Evolutionary conservation across 1,140 invertebrate species (phyloP).

Genomic region (Cherax quadricarinatus): DNA sequence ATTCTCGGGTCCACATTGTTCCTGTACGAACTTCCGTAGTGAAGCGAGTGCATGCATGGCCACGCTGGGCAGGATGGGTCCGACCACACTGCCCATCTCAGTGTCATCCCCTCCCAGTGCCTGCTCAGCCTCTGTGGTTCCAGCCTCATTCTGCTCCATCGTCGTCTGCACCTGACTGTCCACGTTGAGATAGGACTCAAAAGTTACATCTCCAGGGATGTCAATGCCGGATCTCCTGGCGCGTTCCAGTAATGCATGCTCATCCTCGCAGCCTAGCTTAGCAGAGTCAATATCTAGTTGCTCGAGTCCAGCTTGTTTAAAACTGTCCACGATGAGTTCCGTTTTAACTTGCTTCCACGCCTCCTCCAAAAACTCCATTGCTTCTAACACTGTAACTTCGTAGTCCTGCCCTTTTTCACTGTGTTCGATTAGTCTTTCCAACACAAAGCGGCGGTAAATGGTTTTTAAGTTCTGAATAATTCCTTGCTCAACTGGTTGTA

Average conservation of each 20-base stretch:
- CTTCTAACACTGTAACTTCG: slow-evolving; percentile 29
- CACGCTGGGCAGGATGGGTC: slow-evolving; percentile 10
- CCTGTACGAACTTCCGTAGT: slow-evolving; percentile 21
- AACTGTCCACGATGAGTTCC: slow-evolving; percentile 23
- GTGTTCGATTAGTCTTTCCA: slow-evolving; percentile 16
- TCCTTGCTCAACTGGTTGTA: slow-evolving; percentile 36
- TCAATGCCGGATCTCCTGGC: slow-evolving; percentile 35
- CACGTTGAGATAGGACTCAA: slow-evolving; percentile 45
- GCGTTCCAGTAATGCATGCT: slow-evolving; percentile 7
- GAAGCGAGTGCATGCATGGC: slow-evolving; percentile 36
- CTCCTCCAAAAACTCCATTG: slow-evolving; percentile 24
- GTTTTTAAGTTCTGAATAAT: slow-evolving; percentile 33
- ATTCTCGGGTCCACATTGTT: slow-evolving; percentile 6
- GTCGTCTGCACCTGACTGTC: slow-evolving; percentile 53
- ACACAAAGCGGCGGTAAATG: slow-evolving; percentile 15
- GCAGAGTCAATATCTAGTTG: neutral
- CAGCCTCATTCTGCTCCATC: slow-evolving; percentile 19
- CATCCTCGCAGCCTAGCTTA: neutral
- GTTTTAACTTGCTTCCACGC: slow-evolving; percentile 25
- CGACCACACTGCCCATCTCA: neutral
- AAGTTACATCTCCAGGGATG: slow-evolving; percentile 44
- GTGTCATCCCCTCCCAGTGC: neutral
- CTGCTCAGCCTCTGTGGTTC: neutral
- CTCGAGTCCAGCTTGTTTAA: slow-evolving; percentile 27
- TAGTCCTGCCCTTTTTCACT: slow-evolving; percentile 19